A percentile compares a stretch with the other conserved stretches of the same genome.
phyloP scores from a whole-genome alignment of 2,797 vertebrate species.

The Gymnoscopelus microlampas region DNA sequence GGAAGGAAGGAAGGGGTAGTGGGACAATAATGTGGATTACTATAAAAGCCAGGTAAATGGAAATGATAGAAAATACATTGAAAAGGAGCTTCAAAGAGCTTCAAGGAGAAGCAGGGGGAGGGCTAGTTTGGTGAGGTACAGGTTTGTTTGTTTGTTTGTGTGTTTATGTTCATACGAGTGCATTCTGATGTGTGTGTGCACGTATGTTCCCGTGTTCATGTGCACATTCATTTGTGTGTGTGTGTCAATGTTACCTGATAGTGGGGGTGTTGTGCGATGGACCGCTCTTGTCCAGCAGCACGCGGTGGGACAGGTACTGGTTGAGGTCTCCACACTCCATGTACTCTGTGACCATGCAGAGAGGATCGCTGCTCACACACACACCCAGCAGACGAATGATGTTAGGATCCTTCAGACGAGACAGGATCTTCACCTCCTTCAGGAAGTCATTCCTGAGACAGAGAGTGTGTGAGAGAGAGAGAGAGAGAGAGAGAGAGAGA shows the following conservation, averaged over 20 bases:
- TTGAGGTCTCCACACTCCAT: conserved; percentile 96
- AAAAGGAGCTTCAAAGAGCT: background rate
- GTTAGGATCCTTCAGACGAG: conserved; percentile 92
- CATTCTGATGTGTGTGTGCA: no score
- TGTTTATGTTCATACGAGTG: no score
- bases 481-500: background rate
- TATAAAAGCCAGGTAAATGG: no score
- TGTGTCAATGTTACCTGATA: conserved; percentile 81
- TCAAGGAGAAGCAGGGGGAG: background rate
- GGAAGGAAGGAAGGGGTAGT: background rate
- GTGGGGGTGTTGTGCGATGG: conserved; percentile 78
- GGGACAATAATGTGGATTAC: no score
- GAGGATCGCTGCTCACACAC: conserved; percentile 90
- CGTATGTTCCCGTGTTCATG: no score
- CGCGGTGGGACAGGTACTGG: conserved; percentile 89
- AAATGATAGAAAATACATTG: background rate
- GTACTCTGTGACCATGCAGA: conserved; percentile 96
- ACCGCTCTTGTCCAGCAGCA: conserved; percentile 86
- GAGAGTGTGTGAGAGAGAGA: background rate
- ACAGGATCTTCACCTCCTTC: conserved; percentile 95
- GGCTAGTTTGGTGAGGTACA: background rate
- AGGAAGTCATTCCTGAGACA: conserved; percentile 89
- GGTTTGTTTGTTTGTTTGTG: background rate
- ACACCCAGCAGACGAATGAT: conserved; percentile 93
- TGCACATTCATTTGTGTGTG: background rate